Percentiles rank a stretch among this genome's conserved stretches.
phyloP scores from a whole-genome alignment of 2,888 invertebrate genomes.

The Dynastes grantii region DNA sequence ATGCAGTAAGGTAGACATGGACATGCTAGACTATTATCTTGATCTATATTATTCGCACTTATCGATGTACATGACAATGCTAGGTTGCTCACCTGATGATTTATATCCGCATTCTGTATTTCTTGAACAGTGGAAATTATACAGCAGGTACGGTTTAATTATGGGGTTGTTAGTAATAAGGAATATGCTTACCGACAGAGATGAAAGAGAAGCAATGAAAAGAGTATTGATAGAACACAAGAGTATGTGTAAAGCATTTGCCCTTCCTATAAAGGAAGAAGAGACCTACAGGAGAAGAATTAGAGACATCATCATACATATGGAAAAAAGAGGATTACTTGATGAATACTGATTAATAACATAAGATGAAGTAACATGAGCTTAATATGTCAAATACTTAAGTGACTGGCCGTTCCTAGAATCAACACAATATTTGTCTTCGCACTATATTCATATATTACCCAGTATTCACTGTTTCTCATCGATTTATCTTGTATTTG shows the following conservation, averaged over 20 bases:
- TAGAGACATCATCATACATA: background rate
- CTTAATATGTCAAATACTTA: too few species aligned
- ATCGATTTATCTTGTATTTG: too few species aligned
- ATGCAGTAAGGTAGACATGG: conserved; percentile 12
- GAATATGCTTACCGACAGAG: conserved; percentile 4
- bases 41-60: background rate
- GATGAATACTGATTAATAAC: background rate
- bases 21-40: background rate
- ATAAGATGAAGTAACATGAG: too few species aligned
- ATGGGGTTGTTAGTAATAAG: background rate
- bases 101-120: background rate
- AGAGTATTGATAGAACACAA: background rate
- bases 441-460: too few species aligned
- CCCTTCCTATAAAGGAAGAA: background rate
- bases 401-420: too few species aligned
- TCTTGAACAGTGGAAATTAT: background rate
- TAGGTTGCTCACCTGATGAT: background rate
- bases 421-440: too few species aligned
- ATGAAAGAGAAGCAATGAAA: background rate
- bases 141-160: background rate
- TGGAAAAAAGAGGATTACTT: background rate
- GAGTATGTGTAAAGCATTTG: background rate
- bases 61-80: background rate
- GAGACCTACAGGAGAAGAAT: background rate
- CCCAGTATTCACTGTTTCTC: too few species aligned